These are phyloP conservation scores for Cyrtorhinus lividipennis DNA, from an alignment of 1,140 invertebrate species.

Conservation along the genomic window DNA sequence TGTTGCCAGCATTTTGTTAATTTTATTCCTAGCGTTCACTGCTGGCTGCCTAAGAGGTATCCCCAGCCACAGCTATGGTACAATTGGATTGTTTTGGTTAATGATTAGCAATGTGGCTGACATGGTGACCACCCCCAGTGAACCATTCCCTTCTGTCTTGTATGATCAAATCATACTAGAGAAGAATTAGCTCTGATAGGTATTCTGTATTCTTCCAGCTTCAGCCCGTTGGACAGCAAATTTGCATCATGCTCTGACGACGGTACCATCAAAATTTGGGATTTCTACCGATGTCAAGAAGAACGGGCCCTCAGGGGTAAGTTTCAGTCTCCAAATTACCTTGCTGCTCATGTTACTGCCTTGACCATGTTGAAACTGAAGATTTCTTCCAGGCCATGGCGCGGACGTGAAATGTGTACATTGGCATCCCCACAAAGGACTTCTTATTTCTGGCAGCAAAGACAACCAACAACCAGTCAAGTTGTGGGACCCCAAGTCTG, in stretches of 20 bases:
- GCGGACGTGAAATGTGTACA: slow-evolving; percentile 99
- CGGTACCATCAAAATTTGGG: slow-evolving; percentile 95
- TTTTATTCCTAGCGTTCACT: no score
- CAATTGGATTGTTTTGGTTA: no score
- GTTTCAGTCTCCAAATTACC: slow-evolving; percentile 13
- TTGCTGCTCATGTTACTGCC: background rate
- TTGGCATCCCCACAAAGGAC: slow-evolving; percentile 96
- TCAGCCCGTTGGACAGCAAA: slow-evolving; percentile 96
- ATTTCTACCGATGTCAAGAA: slow-evolving; percentile 93
- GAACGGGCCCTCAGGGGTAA: slow-evolving; percentile 86
- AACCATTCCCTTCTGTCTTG: background rate
- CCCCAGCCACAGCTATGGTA: no score
- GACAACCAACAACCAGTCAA: slow-evolving; percentile 99
- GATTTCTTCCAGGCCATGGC: slow-evolving; percentile 65
- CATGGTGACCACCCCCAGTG: background rate
- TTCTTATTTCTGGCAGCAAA: slow-evolving; percentile 96
- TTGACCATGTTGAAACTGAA: background rate
- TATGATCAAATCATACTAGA: no score
- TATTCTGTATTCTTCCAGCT: slow-evolving; percentile 48
- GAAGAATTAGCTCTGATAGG: no score
- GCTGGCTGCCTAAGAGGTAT: no score
- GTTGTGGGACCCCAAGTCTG: slow-evolving; percentile 96
- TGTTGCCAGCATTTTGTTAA: no score
- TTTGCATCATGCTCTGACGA: slow-evolving; percentile 99
- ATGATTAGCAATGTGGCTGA: no score